phyloP scores from a whole-genome alignment of 2,888 invertebrate species.

The Melolontha melolontha region DNA sequence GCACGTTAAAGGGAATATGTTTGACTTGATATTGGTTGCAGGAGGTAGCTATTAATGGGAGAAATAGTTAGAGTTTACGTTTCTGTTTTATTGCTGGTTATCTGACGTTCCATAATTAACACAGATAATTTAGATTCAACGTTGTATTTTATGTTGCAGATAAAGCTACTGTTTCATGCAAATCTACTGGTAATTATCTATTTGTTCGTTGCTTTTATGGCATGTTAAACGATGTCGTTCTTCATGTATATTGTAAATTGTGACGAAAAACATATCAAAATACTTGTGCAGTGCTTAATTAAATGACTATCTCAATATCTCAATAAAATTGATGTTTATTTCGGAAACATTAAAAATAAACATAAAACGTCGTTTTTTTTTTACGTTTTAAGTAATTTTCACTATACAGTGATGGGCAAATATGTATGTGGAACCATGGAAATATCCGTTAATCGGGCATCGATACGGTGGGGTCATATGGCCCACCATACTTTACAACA shows the following conservation, averaged over 20 bases:
- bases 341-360: no score
- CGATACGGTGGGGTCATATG: no score
- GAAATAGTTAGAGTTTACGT: conserved; percentile 7
- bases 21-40: conserved; percentile 3
- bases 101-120: conserved; percentile 27
- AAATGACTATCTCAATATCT: no score
- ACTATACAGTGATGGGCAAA: no score
- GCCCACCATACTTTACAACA: no score
- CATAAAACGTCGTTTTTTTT: no score
- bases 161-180: conserved; percentile 31
- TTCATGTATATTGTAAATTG: neutral
- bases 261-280: neutral
- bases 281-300: no score
- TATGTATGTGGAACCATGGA: no score
- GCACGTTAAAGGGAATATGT: conserved; percentile 6
- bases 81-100: conserved; percentile 22
- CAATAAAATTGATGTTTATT: no score
- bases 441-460: no score
- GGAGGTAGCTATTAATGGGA: conserved; percentile 1
- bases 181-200: conserved; percentile 17
- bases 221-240: conserved; percentile 7
- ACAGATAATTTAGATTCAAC: conserved; percentile 16
- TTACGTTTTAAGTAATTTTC: no score
- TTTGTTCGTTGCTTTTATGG: conserved; percentile 20
- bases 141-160: conserved; percentile 13